A percentile compares a stretch with the other conserved stretches of the same genome.
These are phyloP conservation scores for Tenthredo scrophulariae DNA, from an alignment of 2,888 invertebrate species.

Conservation along the genomic window DNA sequence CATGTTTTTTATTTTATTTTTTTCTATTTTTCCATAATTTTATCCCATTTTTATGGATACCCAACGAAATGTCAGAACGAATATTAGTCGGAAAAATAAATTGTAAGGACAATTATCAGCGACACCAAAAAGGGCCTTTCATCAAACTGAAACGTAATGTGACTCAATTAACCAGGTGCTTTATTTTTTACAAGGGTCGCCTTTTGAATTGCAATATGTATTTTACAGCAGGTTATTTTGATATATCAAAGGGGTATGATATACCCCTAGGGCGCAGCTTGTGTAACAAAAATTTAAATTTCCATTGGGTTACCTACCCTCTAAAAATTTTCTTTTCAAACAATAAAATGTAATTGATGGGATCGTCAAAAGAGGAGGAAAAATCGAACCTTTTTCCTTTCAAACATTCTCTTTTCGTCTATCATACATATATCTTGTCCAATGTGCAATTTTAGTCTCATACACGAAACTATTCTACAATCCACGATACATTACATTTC, in stretches of 20 bases:
- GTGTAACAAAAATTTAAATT: not conserved
- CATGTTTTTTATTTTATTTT: not conserved
- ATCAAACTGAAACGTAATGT: not conserved
- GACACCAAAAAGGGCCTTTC: not conserved
- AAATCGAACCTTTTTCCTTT: not conserved
- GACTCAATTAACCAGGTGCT: slow-evolving; percentile 3
- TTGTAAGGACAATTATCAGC: not conserved
- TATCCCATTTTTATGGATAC: not conserved
- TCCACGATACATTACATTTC: not conserved
- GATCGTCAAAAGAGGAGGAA: not conserved
- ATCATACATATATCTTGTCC: not conserved
- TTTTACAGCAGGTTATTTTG: not conserved
- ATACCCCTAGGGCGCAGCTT: not conserved
- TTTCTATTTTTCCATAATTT: not conserved
- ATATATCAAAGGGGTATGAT: not conserved
- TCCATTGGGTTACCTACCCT: not conserved
- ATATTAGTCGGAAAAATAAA: not conserved
- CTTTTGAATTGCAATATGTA: not conserved
- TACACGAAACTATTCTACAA: not conserved
- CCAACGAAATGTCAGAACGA: not conserved
- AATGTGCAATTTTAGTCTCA: not conserved
- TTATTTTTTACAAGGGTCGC: not conserved
- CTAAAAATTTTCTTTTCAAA: not conserved
- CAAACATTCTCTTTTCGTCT: not conserved
- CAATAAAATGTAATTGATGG: not conserved